Conservation (phyloP, 2,797 vertebrate species). For the Phrynocephalus guinanensis region DNA sequence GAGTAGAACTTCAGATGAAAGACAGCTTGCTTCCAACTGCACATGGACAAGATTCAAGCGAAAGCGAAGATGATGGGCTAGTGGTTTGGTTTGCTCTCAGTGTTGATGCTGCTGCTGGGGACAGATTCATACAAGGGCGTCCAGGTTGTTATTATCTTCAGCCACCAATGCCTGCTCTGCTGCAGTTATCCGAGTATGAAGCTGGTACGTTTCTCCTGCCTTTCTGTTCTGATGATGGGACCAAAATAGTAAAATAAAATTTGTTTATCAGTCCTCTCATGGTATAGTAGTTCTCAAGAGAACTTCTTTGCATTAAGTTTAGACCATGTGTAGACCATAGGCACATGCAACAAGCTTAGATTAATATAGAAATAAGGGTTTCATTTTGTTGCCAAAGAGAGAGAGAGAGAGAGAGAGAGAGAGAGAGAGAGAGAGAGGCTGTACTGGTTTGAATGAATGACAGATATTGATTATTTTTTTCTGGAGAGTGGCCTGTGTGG, state of each 20-base stretch:
- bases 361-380: background rate
- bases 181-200: constrained; percentile 88
- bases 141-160: constrained; percentile 84
- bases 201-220: constrained; percentile 83
- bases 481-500: background rate
- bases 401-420: no score
- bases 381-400: background rate
- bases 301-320: background rate
- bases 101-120: constrained; percentile 75
- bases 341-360: background rate
- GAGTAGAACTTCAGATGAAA: constrained; percentile 81
- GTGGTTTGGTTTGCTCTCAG: constrained; percentile 91
- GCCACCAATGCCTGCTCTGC: constrained; percentile 84
- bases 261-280: background rate
- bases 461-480: background rate
- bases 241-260: background rate
- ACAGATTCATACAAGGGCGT: constrained; percentile 79
- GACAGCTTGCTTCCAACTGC: constrained; percentile 7
- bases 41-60: constrained; percentile 35
- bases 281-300: background rate
- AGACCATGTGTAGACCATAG: background rate
- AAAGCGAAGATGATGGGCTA: constrained; percentile 76
- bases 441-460: background rate
- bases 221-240: background rate
- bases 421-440: background rate